A percentile compares a stretch with the other conserved stretches of the same genome.
Conservation (phyloP, 1,140 invertebrate genomes). For the Drosophila mojavensis region DNA sequence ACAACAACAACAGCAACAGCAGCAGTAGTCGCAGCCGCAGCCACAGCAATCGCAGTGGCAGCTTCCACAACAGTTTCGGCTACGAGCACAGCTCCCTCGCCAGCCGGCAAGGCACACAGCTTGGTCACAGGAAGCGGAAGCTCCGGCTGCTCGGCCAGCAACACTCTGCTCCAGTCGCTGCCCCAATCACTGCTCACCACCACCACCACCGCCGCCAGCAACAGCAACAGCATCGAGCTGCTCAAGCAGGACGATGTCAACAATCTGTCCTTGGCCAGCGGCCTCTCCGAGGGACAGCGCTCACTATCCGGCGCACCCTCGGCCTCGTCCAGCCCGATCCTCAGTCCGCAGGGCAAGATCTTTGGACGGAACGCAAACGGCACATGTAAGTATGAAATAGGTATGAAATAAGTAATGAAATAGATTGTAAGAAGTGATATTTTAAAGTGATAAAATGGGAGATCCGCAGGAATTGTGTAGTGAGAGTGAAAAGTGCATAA, state of each 20-base stretch:
- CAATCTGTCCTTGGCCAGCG: constrained; percentile 76
- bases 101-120: constrained; percentile 19
- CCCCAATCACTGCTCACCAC: constrained; percentile 54
- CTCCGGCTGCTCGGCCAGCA: constrained; percentile 13
- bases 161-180: constrained; percentile 18
- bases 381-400: constrained; percentile 78
- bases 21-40: neutral
- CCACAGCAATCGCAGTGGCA: constrained; percentile 15
- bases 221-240: constrained; percentile 49
- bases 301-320: constrained; percentile 77
- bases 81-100: constrained; percentile 24
- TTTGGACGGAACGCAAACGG: constrained; percentile 84
- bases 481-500: too few species aligned
- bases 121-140: constrained; percentile 27
- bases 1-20: constrained; percentile 38
- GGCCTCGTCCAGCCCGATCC: constrained; percentile 79
- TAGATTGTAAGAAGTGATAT: neutral
- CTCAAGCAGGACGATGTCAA: constrained; percentile 68
- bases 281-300: constrained; percentile 73
- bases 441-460: neutral
- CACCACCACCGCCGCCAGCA: neutral
- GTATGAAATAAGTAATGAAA: neutral
- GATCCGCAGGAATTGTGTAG: neutral
- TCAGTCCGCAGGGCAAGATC: constrained; percentile 84
- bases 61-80: constrained; percentile 6